Evolutionary conservation across 1,140 invertebrate species (phyloP), one percentile per base, ranked within the genome.

Genomic region (Tyrophagus putrescentiae): DNA sequence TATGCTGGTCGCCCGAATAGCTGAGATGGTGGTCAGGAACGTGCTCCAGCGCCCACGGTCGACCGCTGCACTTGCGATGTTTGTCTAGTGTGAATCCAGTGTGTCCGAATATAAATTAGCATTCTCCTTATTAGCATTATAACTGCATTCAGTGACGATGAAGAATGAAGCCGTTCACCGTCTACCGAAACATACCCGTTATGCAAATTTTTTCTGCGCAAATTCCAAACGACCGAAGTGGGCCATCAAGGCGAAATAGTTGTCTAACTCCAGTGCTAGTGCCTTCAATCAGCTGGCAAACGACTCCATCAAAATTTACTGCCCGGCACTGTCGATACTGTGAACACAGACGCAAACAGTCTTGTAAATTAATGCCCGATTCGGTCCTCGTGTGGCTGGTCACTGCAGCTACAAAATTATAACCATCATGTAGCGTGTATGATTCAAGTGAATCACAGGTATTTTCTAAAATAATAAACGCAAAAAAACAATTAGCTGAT

Each of bases 221-320:
- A 67, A 92, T 87, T n/a, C 88, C 91, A 73, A 92, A 93, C 58
- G 92, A 88, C 6, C 88, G 88, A 72, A 91, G 91, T 70, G 93
- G 87, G 7, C 45, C 21, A 33, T 54, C 25, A 3, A 34, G 39
- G n/a, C 28, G 13, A 32, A 54, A n/a, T 18, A 54, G 25, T 54
- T 25, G 52, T 27, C 25, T 25, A 16, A 50, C 3, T 28, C 39
- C 52, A 11, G 11, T 25, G 11, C 39, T 13, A n/a, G n/a, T 11
- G 31, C 32, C 21, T 9, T 3, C 25, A 13, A 54, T 31, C 25
- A 32, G 13, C 21, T 31, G 52, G 27, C 52, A 54, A 31, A n/a
- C 11, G 13, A 11, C 1, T 29, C 52, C 52, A 54, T 54, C 25
- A 33, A 34, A 32, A 54, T 54, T 54, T 13, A 54, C 25, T 54